phyloP scores from a whole-genome alignment of 1,140 invertebrate genomes.

The Tetraneura akinire region DNA sequence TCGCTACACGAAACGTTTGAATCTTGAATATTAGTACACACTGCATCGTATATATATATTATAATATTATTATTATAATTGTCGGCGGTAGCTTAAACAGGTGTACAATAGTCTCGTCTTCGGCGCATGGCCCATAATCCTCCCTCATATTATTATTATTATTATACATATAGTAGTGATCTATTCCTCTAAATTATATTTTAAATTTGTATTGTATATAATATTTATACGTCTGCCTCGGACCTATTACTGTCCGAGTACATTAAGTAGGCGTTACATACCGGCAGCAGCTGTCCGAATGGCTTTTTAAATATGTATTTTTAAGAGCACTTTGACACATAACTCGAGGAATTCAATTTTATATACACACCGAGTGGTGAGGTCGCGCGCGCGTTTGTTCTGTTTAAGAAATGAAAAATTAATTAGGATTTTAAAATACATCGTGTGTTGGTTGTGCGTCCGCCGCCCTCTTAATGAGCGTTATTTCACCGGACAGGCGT shows the following conservation, averaged over 20 bases:
- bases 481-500: neutral
- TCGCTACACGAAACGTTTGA: neutral
- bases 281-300: slow-evolving; percentile 37
- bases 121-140: slow-evolving; percentile 26
- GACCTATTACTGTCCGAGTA: slow-evolving; percentile 39
- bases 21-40: no score
- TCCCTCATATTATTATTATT: no score
- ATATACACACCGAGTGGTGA: neutral
- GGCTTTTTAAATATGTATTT: slow-evolving; percentile 46
- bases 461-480: neutral
- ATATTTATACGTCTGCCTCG: no score
- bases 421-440: slow-evolving; percentile 16
- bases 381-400: neutral
- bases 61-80: no score
- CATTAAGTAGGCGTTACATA: slow-evolving; percentile 28
- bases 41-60: no score
- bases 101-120: neutral
- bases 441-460: no score
- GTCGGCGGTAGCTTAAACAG: slow-evolving; percentile 2
- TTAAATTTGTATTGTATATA: neutral
- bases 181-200: neutral
- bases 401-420: neutral
- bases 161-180: no score
- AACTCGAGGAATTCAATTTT: neutral
- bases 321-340: slow-evolving; percentile 13